Percentiles rank a stretch among this genome's conserved stretches.
phyloP scores from a whole-genome alignment of 2,797 vertebrate genomes.

The Sebastes wilsoni region DNA sequence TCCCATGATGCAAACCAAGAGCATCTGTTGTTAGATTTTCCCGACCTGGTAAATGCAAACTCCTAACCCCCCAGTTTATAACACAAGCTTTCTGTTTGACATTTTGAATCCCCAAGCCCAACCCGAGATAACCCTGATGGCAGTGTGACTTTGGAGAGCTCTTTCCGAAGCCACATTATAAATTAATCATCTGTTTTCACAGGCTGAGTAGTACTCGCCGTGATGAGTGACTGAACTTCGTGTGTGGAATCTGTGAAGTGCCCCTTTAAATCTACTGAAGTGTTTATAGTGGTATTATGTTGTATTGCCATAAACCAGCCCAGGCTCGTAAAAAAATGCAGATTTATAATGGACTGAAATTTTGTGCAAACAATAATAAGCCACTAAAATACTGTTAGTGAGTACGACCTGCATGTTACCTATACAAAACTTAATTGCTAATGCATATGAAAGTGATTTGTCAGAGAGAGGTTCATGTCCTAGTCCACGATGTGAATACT shows the following conservation, averaged over 20 bases:
- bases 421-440: not conserved
- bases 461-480: slow-evolving; percentile 1
- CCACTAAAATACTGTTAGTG: not conserved
- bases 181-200: slow-evolving; percentile 39
- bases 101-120: not conserved
- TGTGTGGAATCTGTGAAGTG: slow-evolving; percentile 29
- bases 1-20: not conserved
- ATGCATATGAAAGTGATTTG: slow-evolving; percentile 11
- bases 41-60: not conserved
- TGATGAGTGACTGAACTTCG: slow-evolving; percentile 20
- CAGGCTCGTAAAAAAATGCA: not conserved
- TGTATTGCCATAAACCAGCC: not conserved
- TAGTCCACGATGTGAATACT: not conserved
- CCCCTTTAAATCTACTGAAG: not conserved
- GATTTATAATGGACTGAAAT: not conserved
- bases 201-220: not conserved
- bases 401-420: not conserved
- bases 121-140: slow-evolving; percentile 20
- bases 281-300: not conserved
- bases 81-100: slow-evolving; percentile 1
- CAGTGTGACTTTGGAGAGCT: slow-evolving; percentile 6
- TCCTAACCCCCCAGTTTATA: not conserved
- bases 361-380: not conserved
- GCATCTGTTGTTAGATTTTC: not conserved
- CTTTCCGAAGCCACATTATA: slow-evolving; percentile 13